phyloP scores from a whole-genome alignment of 2,888 invertebrate genomes.

The Amaurobius ferox region DNA sequence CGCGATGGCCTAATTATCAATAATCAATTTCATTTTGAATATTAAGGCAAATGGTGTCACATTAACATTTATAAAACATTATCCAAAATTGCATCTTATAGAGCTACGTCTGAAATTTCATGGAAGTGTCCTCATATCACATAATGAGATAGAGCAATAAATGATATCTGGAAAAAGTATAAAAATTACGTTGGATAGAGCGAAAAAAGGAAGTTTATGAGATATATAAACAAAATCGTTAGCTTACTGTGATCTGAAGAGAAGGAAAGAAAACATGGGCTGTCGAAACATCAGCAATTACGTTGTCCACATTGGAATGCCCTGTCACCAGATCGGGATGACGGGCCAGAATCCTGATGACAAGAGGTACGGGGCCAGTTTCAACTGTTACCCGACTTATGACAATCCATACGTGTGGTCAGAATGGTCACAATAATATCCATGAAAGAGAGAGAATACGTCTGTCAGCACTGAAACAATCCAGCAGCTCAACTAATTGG shows the following conservation, averaged over 20 bases:
- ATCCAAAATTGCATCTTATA: too few relatives aligned
- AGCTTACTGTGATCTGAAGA: conserved; percentile 35
- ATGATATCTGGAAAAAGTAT: too few relatives aligned
- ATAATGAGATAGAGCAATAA: too few relatives aligned
- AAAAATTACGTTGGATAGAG: too few relatives aligned
- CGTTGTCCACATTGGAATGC: conserved; percentile 21
- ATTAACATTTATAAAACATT: too few relatives aligned
- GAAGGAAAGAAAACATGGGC: neutral
- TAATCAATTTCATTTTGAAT: too few relatives aligned
- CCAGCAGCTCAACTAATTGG: conserved; percentile 29
- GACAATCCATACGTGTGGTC: conserved; percentile 7
- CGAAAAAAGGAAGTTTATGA: too few relatives aligned
- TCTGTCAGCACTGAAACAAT: neutral
- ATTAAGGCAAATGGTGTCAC: too few relatives aligned
- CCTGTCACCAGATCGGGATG: neutral
- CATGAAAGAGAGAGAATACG: neutral
- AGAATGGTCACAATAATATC: neutral
- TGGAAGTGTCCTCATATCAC: too few relatives aligned
- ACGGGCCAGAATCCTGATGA: conserved; percentile 12
- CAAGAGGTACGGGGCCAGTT: conserved; percentile 21
- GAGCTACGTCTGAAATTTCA: too few relatives aligned
- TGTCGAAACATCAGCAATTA: conserved; percentile 54
- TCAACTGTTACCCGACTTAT: neutral
- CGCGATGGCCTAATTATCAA: too few relatives aligned
- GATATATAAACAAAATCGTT: neutral